These are phyloP conservation scores for Parnassius glacialis DNA, from an alignment of 2,888 invertebrate genomes.

Conservation along the genomic window DNA sequence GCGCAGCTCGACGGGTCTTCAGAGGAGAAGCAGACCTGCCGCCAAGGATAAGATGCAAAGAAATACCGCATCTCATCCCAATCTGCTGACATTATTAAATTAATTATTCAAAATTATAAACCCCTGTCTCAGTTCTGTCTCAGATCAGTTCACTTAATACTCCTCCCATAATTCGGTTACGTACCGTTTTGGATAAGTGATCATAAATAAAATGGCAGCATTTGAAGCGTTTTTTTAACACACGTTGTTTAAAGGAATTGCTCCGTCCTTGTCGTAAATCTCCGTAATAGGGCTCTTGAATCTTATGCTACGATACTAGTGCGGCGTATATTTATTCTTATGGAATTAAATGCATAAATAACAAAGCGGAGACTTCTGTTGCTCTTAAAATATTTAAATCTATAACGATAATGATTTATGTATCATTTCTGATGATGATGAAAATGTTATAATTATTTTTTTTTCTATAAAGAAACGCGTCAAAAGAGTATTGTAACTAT, in stretches of 20 bases:
- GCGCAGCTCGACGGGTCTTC: too few relatives aligned
- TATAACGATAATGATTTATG: background rate
- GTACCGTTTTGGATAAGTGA: conserved; percentile 42
- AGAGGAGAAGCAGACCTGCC: too few relatives aligned
- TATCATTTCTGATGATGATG: too few relatives aligned
- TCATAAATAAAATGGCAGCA: conserved; percentile 50
- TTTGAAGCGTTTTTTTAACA: conserved; percentile 51
- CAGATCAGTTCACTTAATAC: conserved; percentile 37
- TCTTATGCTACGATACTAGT: background rate
- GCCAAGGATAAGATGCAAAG: too few relatives aligned
- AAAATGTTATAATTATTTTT: too few relatives aligned
- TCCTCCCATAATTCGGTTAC: conserved; percentile 53
- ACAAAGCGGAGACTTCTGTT: background rate
- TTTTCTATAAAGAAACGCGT: too few relatives aligned
- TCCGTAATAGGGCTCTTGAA: conserved; percentile 37
- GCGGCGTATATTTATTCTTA: background rate
- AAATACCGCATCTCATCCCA: too few relatives aligned
- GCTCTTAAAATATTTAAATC: background rate
- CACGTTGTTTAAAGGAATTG: conserved; percentile 51
- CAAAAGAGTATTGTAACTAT: too few relatives aligned
- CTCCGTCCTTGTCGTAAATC: conserved; percentile 54
- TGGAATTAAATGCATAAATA: background rate
- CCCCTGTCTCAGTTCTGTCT: conserved; percentile 22
- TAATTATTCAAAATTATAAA: conserved; percentile 5
- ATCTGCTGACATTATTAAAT: too few relatives aligned